Evolutionary conservation across 2,888 invertebrate species (phyloP), one percentile per base, ranked within the genome.

Genomic region (Eupithecia pulchellata): DNA sequence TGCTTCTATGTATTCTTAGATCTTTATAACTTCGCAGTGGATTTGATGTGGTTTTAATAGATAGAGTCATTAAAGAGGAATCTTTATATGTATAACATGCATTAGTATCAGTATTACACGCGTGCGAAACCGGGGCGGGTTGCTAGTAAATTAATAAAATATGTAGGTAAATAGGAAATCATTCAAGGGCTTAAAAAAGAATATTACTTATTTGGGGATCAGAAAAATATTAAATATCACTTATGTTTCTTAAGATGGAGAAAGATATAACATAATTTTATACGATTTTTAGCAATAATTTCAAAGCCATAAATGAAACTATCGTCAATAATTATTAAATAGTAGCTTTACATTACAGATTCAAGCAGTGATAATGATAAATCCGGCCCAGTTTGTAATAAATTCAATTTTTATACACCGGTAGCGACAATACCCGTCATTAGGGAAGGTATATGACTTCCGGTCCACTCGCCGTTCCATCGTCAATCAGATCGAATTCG

Each of bases 401-500:
- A 13, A 39, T 34, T 39, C 47, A 57, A 66, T 66, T 55, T 32
- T 60, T 52, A 5, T 63, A 55, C 36, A 52, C 64, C 55, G 58
- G 64, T 27, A 57, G 57, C 64, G 17, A 61, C 52, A 68, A 69
- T 72, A 64, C 34, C 58, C 52, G 25, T 30, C 30, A 52, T 60
- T 64, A 72, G 34, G 36, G 30, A 64, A 52, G 64, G 64, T 63
- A 42, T 55, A 39, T 52, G 57, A 39, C 57, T 57, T 69, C 72
- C 72, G 72, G 61, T 69, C 39, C 47, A 17, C 1, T 61, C 55
- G 64, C 55, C 64, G 60, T 64, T 71, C 64, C 52, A 47, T 68
- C 8, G 52, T 39, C 66, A 73, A 73, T 72, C 72, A 69, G 52
- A 58, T 66, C 29, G 29, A 34, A 69, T 60, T 34, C 47, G 68